These are phyloP conservation scores for Ooceraea biroi DNA, from an alignment of 1,140 invertebrate genomes.

Conservation along the genomic window DNA sequence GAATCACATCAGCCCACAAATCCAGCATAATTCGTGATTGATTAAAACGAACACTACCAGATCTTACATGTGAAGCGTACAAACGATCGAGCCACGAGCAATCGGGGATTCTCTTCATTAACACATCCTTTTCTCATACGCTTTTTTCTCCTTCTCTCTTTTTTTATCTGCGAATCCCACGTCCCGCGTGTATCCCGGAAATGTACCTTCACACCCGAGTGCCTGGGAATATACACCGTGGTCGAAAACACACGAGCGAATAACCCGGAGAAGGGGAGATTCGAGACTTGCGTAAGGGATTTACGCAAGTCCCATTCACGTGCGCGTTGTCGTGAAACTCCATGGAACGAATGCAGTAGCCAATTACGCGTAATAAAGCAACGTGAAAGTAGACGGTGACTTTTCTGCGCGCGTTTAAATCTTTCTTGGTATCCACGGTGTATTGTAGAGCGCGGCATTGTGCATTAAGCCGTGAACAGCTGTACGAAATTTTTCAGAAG, in stretches of 20 bases:
- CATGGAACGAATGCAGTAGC: constrained; percentile 57
- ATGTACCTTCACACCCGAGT: constrained; percentile 4
- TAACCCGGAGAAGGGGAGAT: not conserved
- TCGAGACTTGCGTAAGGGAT: constrained; percentile 37
- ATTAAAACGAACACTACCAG: too few relatives aligned
- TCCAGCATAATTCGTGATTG: too few relatives aligned
- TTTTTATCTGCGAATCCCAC: not conserved
- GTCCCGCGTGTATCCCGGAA: constrained; percentile 4
- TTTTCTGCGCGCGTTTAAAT: constrained; percentile 55
- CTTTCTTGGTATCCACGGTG: not conserved
- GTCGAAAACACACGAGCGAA: constrained; percentile 56
- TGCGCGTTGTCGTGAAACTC: constrained; percentile 49
- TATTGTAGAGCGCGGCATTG: not conserved
- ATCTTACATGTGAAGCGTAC: too few relatives aligned
- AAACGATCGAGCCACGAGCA: too few relatives aligned
- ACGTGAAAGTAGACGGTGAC: constrained; percentile 68
- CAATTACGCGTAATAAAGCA: constrained; percentile 69
- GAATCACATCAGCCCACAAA: too few relatives aligned
- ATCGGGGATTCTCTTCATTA: too few relatives aligned
- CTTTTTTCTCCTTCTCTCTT: too few relatives aligned
- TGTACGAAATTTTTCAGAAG: constrained; percentile 5
- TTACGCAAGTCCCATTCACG: constrained; percentile 68
- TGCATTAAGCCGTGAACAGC: constrained; percentile 32
- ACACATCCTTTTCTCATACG: too few relatives aligned
- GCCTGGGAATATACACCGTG: not conserved